Percentiles rank a stretch among this genome's conserved stretches.
These are phyloP conservation scores for Amiota mariae DNA, from an alignment of 2,888 invertebrate genomes.

Conservation along the genomic window DNA sequence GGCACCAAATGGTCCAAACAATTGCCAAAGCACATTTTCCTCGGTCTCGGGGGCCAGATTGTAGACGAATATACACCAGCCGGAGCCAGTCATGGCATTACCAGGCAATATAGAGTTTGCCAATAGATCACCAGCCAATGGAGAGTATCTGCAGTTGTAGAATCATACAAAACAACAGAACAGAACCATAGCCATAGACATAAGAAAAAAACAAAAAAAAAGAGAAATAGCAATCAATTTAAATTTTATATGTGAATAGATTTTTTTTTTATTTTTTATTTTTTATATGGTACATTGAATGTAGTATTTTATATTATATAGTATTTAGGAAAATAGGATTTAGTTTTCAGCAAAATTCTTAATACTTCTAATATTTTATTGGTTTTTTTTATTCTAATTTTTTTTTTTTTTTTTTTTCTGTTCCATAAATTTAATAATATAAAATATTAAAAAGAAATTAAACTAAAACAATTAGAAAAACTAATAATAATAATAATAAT, in stretches of 20 bases:
- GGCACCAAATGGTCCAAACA: constrained; percentile 97
- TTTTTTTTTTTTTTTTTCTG: neutral
- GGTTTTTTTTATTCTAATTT: too few relatives aligned
- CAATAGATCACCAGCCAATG: constrained; percentile 87
- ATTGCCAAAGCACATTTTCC: constrained; percentile 96
- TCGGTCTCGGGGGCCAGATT: constrained; percentile 96
- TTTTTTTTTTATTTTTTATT: neutral
- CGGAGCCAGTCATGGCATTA: constrained; percentile 89
- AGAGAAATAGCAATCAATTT: too few relatives aligned
- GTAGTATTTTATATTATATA: too few relatives aligned
- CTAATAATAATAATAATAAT: constrained; percentile 27
- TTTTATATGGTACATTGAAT: neutral
- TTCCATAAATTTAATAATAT: neutral
- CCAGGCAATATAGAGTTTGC: constrained; percentile 86
- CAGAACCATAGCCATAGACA: too few relatives aligned
- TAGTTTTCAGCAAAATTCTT: too few relatives aligned
- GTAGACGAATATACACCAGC: constrained; percentile 90
- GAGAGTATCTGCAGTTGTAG: constrained; percentile 76
- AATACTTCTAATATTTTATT: neutral
- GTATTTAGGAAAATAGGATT: too few relatives aligned
- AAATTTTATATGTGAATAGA: too few relatives aligned
- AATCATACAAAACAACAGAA: too few relatives aligned
- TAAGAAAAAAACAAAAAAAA: too few relatives aligned
- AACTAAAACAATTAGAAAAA: constrained; percentile 21
- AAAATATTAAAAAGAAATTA: constrained; percentile 21